Evolutionary conservation across 2,113 vertebrate genomes (phyloP), one percentile per base, ranked within the genome.

Genomic region (Atrichornis clamosus): DNA sequence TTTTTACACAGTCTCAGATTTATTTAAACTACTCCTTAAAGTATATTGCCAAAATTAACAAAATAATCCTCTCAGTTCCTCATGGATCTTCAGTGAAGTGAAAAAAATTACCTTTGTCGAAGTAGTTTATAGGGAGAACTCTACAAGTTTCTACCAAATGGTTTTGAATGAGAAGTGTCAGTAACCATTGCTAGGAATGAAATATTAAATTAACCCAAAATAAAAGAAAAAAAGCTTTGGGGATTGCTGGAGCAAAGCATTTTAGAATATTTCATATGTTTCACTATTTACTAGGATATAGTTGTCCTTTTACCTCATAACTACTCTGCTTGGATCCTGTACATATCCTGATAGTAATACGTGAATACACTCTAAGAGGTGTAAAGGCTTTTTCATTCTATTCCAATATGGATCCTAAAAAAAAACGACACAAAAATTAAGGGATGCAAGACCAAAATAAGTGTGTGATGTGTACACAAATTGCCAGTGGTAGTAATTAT

Each of bases 361-460:
- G 59, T 99, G 98, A 95, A 99, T 99, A 75, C 99, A 99, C 77
- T 99, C 99, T 58, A 99, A 97, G 96, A 99, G 97, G 69, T 99
- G 99, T 23, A 99, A 97, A 28, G 99, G 99, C 70, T 99, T 99
- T 97, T 98, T 99, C 93, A 99, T 97, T 84, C 99, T 98, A 93
- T 98, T 99, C 99, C 99, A 99, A 81, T 98, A 99, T 15, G 99
- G 99, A 85, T 99, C 99, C 99, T 99, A 58, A 30, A 85, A 47
- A 62, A 46, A 17, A 49, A 85, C 8, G 14, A 59, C 18, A 62
- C 6, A 70, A 74, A 56, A 47, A 73, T 50, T 69, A 67, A 44
- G 7, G 10, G 10, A 52, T 13, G 53, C 2, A 50, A 53, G 9
- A 26, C 10, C 19, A 44, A 60, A 58, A 77, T 27, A 32, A 4